Base-by-base conservation (phyloP, 2,797 vertebrate genomes). In the Vultur gryphus region DNA sequence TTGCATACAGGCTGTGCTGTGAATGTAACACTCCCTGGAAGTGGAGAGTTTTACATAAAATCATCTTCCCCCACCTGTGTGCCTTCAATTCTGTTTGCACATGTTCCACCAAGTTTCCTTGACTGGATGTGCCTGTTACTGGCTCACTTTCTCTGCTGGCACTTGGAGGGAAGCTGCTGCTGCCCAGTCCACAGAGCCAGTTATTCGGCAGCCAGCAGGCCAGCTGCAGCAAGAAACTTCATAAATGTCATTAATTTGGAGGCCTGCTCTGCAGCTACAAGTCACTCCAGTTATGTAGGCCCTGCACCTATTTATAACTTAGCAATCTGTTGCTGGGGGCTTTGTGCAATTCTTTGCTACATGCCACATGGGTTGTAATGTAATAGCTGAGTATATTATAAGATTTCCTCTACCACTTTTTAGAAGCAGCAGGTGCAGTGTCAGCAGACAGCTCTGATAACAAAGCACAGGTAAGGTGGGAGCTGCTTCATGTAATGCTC, bases 351-450 rank as follows among this genome's bases (percentile, higher is more conserved):
- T 93, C 95, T 97, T 86, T 82, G 86, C 96, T 94, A 78, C 15
- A 2, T 94, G 92, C 90, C 93, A 65, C 66, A 66, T 79, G 96
- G 95, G 93, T 83, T 97, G 98, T 98, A 98, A 99, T 98, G 96
- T 91, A 98, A 98, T 98, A 98, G 95, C 95, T 87, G 96, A 96
- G 93, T 97, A 96, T 98, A 97, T 98, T 98, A 98, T 98, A 97
- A 98, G 93, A 98, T 98, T 98, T 98, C 98, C 98, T 98, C 92
- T 98, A 95, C 95, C 96, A 95, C 95, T 95, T 97, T 96, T 97
- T 95, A 96, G 97, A 98, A 98, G 98, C 97, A 98, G 98, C 98
- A 99, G 98, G 98, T 99, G 98, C 98, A 96, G 96, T 96, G 97
- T 98, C 98, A 98, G 91, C 94, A 90, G 77, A 89, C 58, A 78